Conservation (phyloP, 2,888 invertebrate species). For the Agriopis marginaria region DNA sequence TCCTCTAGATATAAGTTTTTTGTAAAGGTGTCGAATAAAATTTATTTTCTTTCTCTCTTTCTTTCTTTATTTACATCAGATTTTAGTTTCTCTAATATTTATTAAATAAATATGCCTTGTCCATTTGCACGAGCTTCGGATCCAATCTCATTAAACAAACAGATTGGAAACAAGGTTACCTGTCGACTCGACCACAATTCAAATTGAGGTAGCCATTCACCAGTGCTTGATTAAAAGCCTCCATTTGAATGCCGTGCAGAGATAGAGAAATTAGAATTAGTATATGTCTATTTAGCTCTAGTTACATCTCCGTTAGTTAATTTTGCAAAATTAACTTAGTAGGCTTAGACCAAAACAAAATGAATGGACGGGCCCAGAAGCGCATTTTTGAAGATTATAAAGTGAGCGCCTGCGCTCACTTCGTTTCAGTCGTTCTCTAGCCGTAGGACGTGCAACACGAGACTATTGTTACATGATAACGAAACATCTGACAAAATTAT, state of each 20-base stretch:
- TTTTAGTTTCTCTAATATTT: not conserved
- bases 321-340: not conserved
- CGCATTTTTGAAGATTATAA: too few species aligned
- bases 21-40: too few species aligned
- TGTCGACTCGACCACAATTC: slow-evolving; percentile 24
- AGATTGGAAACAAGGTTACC: slow-evolving; percentile 26
- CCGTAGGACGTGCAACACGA: too few species aligned
- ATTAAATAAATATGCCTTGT: slow-evolving; percentile 5
- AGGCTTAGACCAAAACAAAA: too few species aligned
- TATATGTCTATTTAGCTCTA: not conserved
- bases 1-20: too few species aligned
- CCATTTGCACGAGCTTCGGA: not conserved
- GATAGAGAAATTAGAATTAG: slow-evolving; percentile 8
- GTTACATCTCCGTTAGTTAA: not conserved
- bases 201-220: slow-evolving; percentile 21
- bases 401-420: too few species aligned
- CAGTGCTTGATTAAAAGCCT: slow-evolving; percentile 28
- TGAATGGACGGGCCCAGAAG: too few species aligned
- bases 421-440: too few species aligned
- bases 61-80: too few species aligned
- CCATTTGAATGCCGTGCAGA: slow-evolving; percentile 14
- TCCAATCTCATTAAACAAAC: slow-evolving; percentile 22
- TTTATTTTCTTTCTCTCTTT: too few species aligned
- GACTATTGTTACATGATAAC: too few species aligned
- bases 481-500: too few species aligned